Evolutionary conservation across 2,113 vertebrate species (phyloP), one percentile per base, ranked within the genome.

Genomic region (Equus przewalskii): DNA sequence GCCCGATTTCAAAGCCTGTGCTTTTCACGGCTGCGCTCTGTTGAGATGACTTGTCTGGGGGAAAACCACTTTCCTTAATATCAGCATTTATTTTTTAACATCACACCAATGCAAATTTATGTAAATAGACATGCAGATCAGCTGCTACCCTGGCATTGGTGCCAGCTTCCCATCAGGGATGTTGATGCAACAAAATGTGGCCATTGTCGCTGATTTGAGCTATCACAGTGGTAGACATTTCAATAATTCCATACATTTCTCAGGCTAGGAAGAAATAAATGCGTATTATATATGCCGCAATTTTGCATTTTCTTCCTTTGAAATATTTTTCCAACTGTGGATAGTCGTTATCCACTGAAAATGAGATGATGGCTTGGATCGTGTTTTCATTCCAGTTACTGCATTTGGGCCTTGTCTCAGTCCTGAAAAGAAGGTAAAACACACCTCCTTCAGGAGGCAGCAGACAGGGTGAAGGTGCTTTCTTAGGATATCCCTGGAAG

Each of bases 91-190:
- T 94, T 97, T 96, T 96, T 96, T 79, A 97, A 94, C 89, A 96
- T 67, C n/a, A n/a, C 15, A 80, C 85, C 96, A 64, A 98, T 98
- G 98, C 94, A 98, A 98, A 98, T 98, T 98, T 98, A 98, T 98
- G 98, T 93, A 98, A 98, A 98, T 98, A 96, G 4, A 58, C 54
- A 96, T 64, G 78, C 89, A 96, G 94, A 98, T 97, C 97, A 98
- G 97, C 96, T 97, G 90, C 81, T 97, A 33, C 92, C 88, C 91
- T 18, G 83, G 96, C 97, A 94, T 89, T 41, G 80, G 72, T 98
- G 95, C 95, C 95, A 97, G 62, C 46, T 96, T 98, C 13, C 85
- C 97, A 97, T 97, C 2, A 4, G 94, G 96, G 94, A 97, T 92
- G 94, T 97, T 41, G 64, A 69, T 90, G 89, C 88, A 97, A 95